These are phyloP conservation scores for Protonemura montana DNA, from an alignment of 2,888 invertebrate genomes.

Conservation along the genomic window DNA sequence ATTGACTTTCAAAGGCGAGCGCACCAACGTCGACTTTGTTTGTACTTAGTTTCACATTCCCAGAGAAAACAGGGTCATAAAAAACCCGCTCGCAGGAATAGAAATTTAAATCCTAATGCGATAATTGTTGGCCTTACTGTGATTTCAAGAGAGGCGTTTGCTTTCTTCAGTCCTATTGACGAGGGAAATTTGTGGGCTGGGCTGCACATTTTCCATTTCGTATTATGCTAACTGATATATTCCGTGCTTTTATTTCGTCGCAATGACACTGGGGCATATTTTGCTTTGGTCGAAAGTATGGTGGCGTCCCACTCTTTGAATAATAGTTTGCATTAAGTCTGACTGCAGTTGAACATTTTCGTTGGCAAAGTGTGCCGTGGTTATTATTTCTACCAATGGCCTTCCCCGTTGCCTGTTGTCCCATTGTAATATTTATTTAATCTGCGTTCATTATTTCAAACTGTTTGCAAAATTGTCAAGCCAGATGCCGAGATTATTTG, in stretches of 20 bases:
- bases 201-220: neutral
- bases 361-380: too few species aligned
- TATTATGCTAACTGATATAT: neutral
- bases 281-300: neutral
- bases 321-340: neutral
- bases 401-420: neutral
- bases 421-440: neutral
- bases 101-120: neutral
- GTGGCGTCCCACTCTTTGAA: neutral
- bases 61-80: conserved; percentile 21
- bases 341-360: neutral
- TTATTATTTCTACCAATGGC: neutral
- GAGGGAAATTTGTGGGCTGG: neutral
- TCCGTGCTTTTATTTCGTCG: neutral
- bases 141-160: neutral
- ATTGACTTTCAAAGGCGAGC: neutral
- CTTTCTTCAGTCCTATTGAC: neutral
- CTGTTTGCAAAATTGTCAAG: neutral
- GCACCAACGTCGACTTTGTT: neutral
- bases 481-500: neutral
- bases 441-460: neutral
- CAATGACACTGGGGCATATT: neutral
- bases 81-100: neutral
- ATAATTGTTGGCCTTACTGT: neutral
- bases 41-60: conserved; percentile 24